A percentile compares a stretch with the other conserved stretches of the same genome.
These are phyloP conservation scores for Platycheirus albimanus DNA, from an alignment of 2,888 invertebrate species.

Conservation along the genomic window DNA sequence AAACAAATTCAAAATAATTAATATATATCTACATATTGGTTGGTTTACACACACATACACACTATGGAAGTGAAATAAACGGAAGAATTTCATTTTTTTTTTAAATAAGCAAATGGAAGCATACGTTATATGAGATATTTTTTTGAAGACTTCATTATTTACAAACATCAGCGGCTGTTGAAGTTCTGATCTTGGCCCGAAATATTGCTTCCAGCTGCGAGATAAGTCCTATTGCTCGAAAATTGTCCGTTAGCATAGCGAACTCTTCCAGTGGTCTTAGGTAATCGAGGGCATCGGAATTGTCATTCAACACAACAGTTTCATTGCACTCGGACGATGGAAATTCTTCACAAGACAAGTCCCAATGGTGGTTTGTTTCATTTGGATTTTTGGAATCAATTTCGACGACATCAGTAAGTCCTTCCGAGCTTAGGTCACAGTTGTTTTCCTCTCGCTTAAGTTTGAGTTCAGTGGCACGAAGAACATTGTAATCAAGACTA, in stretches of 20 bases:
- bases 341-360: conserved; percentile 45
- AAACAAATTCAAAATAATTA: neutral
- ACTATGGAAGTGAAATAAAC: conserved; percentile 67
- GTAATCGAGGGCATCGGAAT: conserved; percentile 78
- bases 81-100: conserved; percentile 61
- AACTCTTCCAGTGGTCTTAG: conserved; percentile 81
- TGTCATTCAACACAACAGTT: conserved; percentile 37
- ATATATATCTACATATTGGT: conserved; percentile 43
- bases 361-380: too few relatives aligned
- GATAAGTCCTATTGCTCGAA: conserved; percentile 80
- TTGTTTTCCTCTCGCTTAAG: conserved; percentile 8
- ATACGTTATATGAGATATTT: conserved; percentile 53
- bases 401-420: conserved; percentile 13
- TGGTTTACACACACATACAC: conserved; percentile 62
- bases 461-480: conserved; percentile 38
- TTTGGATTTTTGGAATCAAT: conserved; percentile 14
- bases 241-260: conserved; percentile 80
- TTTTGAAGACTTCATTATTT: conserved; percentile 20
- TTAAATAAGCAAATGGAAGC: conserved; percentile 64
- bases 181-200: conserved; percentile 63
- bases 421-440: neutral
- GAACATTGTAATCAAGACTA: conserved; percentile 24
- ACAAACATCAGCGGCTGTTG: neutral
- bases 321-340: conserved; percentile 44
- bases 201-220: conserved; percentile 80